These are phyloP conservation scores for Philonicus albiceps DNA, from an alignment of 2,888 invertebrate genomes.

Conservation along the genomic window DNA sequence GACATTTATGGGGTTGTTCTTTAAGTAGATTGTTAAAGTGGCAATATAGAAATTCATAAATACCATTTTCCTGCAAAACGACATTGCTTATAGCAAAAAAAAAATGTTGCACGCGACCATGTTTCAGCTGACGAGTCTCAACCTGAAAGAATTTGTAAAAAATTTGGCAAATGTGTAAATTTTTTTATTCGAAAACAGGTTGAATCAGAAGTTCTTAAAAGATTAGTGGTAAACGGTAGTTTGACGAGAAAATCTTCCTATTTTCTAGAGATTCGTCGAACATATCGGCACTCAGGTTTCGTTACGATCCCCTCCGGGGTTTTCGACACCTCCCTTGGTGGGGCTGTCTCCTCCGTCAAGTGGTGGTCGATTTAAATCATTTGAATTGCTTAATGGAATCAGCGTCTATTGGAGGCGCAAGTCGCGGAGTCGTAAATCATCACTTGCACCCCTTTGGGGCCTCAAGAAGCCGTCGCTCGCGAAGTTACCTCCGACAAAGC, in stretches of 20 bases:
- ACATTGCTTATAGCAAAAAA: neutral
- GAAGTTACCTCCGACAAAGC: neutral
- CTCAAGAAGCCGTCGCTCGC: neutral
- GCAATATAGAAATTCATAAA: neutral
- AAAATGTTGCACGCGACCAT: neutral
- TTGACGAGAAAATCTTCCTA: slow-evolving; percentile 3
- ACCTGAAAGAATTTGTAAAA: neutral
- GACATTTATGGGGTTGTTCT: too few relatives aligned
- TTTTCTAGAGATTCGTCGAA: neutral
- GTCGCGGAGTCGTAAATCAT: neutral
- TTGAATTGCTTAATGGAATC: neutral
- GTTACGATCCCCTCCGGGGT: neutral
- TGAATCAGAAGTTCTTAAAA: neutral
- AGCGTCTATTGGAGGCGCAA: neutral
- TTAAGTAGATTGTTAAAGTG: neutral
- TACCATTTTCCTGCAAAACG: neutral
- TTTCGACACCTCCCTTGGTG: neutral
- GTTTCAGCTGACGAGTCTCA: neutral
- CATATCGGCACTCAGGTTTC: neutral
- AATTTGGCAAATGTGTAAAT: neutral
- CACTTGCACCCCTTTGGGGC: neutral
- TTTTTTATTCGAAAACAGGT: neutral
- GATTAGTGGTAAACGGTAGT: neutral
- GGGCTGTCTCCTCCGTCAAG: too few relatives aligned
- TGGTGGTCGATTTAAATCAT: neutral